A percentile compares a stretch with the other conserved stretches of the same genome.
These are phyloP conservation scores for Xestia c-nigrum DNA, from an alignment of 2,888 invertebrate species.

Conservation along the genomic window DNA sequence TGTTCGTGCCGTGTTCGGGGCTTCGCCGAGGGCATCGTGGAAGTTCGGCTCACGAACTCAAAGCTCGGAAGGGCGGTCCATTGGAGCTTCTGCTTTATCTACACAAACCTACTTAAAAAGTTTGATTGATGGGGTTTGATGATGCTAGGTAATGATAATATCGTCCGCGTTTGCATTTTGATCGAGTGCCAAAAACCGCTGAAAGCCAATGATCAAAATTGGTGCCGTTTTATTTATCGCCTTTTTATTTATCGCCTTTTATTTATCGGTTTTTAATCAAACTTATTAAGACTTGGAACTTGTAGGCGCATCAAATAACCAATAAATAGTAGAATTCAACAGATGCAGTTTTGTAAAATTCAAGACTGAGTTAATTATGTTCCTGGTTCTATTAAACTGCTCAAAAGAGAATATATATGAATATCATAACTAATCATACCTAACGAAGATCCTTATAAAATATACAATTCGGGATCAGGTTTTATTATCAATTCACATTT, in stretches of 20 bases:
- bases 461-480: neutral
- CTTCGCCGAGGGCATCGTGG: conserved; percentile 55
- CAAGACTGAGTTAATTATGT: neutral
- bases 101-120: conserved; percentile 61
- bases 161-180: conserved; percentile 43
- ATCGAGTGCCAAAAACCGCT: conserved; percentile 32
- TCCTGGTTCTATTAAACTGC: neutral
- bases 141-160: conserved; percentile 44
- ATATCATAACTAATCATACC: neutral
- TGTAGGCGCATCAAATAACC: too few relatives aligned
- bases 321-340: too few relatives aligned
- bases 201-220: neutral
- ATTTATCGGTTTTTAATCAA: too few relatives aligned
- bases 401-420: neutral
- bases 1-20: conserved; percentile 60
- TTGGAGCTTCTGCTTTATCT: conserved; percentile 69
- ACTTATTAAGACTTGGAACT: neutral
- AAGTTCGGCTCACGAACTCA: conserved; percentile 55
- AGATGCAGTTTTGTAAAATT: neutral
- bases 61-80: conserved; percentile 65
- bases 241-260: neutral
- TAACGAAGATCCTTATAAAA: neutral
- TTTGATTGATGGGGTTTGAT: conserved; percentile 67
- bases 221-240: neutral
- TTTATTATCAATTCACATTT: neutral